A percentile compares a stretch with the other conserved stretches of the same genome.
Evolutionary conservation across 2,888 invertebrate genomes (phyloP).

Genomic region (Trachelus stipa): DNA sequence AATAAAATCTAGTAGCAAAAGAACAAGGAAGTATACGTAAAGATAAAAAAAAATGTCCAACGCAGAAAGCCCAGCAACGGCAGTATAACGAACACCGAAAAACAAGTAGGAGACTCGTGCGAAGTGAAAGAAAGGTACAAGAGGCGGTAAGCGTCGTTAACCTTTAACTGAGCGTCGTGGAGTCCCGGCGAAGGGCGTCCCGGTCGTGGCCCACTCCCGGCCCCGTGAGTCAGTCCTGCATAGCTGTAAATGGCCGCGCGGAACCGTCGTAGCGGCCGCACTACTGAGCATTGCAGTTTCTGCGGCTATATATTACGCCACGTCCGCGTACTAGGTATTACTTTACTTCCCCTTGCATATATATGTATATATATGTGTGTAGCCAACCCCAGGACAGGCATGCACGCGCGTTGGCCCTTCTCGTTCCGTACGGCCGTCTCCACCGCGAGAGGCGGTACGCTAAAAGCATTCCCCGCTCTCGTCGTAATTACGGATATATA

Average conservation of each 20-base stretch:
- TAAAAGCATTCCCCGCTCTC: slow-evolving; percentile 59
- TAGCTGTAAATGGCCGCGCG: not conserved
- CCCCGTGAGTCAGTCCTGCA: not conserved
- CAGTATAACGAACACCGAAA: not conserved
- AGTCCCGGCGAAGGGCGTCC: not conserved
- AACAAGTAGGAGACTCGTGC: not conserved
- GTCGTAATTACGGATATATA: slow-evolving; percentile 54
- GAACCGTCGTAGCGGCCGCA: slow-evolving; percentile 34
- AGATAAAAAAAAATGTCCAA: not conserved
- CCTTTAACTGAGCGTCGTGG: not conserved
- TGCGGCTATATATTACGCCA: slow-evolving; percentile 43
- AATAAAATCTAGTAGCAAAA: slow-evolving; percentile 15
- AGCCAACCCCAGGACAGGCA: not conserved
- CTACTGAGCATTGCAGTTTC: slow-evolving; percentile 41
- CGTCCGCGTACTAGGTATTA: slow-evolving; percentile 39
- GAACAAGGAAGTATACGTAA: not conserved
- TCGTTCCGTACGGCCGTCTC: not conserved
- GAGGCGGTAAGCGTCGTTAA: not conserved
- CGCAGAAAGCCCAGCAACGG: not conserved
- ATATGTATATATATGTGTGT: not conserved
- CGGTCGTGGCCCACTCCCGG: not conserved
- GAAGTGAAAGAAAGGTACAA: not conserved
- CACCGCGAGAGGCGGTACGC: slow-evolving; percentile 31
- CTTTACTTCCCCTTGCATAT: slow-evolving; percentile 28
- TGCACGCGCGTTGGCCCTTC: not conserved